These are phyloP conservation scores for Anarsia innoxiella DNA, from an alignment of 2,888 invertebrate genomes.

Conservation along the genomic window DNA sequence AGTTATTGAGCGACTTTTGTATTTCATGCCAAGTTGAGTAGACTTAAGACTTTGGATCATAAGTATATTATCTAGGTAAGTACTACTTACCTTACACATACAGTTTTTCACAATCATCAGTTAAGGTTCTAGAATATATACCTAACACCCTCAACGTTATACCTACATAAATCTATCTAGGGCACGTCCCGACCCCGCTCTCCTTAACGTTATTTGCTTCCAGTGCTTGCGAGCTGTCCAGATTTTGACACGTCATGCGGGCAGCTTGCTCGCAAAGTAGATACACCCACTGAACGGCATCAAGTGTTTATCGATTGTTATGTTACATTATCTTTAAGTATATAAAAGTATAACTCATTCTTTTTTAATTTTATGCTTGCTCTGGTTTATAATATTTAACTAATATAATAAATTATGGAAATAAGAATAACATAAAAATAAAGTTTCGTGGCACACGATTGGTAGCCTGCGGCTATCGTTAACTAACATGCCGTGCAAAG, in stretches of 20 bases:
- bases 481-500: conserved; percentile 6
- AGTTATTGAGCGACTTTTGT: too few relatives aligned
- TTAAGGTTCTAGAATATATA: not conserved
- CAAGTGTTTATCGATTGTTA: too few relatives aligned
- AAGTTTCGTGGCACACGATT: conserved; percentile 12
- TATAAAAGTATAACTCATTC: too few relatives aligned
- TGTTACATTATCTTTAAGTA: too few relatives aligned
- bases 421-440: conserved; percentile 1
- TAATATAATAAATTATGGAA: conserved; percentile 23
- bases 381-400: too few relatives aligned
- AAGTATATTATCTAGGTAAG: too few relatives aligned
- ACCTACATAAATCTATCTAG: conserved; percentile 36
- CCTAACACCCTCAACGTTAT: not conserved
- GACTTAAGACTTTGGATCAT: too few relatives aligned
- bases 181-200: conserved; percentile 44
- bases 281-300: too few relatives aligned
- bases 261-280: not conserved
- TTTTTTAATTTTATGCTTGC: too few relatives aligned
- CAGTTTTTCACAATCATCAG: too few relatives aligned
- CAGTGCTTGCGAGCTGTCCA: conserved; percentile 30
- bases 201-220: conserved; percentile 41
- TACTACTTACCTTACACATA: too few relatives aligned
- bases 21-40: too few relatives aligned
- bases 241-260: conserved; percentile 23
- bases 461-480: conserved; percentile 8